phyloP scores from a whole-genome alignment of 2,797 vertebrate genomes.

The Botia kubotai region DNA sequence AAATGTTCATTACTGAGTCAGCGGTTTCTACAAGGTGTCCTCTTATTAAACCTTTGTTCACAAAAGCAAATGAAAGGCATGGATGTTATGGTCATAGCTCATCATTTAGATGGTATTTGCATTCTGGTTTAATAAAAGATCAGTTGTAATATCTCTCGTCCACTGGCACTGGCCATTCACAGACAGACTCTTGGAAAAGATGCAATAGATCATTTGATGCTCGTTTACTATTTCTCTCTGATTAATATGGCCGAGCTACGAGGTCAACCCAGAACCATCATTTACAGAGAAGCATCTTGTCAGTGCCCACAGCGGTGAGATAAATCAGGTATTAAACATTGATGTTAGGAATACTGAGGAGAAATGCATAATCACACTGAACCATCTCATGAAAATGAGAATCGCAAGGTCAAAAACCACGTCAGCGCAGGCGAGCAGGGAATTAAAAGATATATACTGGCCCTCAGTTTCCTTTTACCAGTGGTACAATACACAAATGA shows the following conservation, averaged over 20 bases:
- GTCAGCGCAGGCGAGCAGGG: not conserved
- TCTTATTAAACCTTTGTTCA: slow-evolving; percentile 18
- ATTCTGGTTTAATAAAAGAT: slow-evolving; percentile 56
- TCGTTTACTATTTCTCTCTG: slow-evolving; percentile 50
- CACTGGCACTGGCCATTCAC: slow-evolving; percentile 34
- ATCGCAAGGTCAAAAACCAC: slow-evolving; percentile 7
- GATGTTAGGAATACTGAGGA: slow-evolving; percentile 35
- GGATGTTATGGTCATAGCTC: not conserved
- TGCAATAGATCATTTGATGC: slow-evolving; percentile 38
- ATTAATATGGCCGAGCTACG: slow-evolving; percentile 59
- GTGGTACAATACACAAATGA: not conserved
- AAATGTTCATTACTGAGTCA: not conserved
- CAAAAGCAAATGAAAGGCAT: slow-evolving; percentile 22
- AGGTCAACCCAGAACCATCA: slow-evolving; percentile 55
- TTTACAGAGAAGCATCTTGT: slow-evolving; percentile 59
- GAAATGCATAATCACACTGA: slow-evolving; percentile 17
- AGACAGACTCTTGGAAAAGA: slow-evolving; percentile 22
- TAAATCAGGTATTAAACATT: slow-evolving; percentile 53
- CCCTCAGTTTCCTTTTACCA: not conserved
- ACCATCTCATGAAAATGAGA: slow-evolving; percentile 17
- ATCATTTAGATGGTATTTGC: slow-evolving; percentile 19
- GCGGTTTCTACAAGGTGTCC: not conserved
- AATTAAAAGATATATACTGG: not conserved
- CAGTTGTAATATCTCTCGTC: slow-evolving; percentile 54
- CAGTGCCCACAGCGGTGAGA: slow-evolving; percentile 47